phyloP scores from a whole-genome alignment of 1,140 invertebrate species.

The Solen grandis region DNA sequence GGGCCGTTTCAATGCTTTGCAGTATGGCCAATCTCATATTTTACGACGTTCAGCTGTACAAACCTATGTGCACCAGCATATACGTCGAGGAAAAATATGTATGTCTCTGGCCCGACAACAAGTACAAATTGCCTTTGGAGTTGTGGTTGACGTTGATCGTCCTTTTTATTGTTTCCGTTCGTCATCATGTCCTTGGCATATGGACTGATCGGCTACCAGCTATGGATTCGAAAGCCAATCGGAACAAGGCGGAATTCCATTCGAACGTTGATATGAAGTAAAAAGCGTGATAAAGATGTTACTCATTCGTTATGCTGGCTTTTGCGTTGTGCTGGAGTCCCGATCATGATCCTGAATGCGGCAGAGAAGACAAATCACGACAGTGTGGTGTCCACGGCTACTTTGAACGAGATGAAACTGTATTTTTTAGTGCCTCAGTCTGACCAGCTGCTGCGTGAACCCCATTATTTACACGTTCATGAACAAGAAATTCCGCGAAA shows the following conservation, averaged over 20 bases:
- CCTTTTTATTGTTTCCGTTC: constrained; percentile 29
- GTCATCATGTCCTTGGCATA: constrained; percentile 39
- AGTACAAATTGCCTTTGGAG: constrained; percentile 5
- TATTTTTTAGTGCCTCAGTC: constrained; percentile 81
- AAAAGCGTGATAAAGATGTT: constrained; percentile 66
- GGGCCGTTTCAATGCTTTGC: constrained; percentile 90
- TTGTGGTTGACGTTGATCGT: constrained; percentile 38
- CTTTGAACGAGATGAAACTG: constrained; percentile 27
- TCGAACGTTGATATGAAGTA: constrained; percentile 28
- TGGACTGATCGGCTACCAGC: constrained; percentile 28
- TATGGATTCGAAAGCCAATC: constrained; percentile 49
- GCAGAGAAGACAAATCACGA: constrained; percentile 1
- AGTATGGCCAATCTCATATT: constrained; percentile 62
- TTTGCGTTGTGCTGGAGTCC: constrained; percentile 61
- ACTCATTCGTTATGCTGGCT: constrained; percentile 61
- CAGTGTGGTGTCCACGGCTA: background rate
- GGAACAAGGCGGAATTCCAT: constrained; percentile 1
- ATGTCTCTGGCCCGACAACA: constrained; percentile 45
- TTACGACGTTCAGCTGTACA: constrained; percentile 52
- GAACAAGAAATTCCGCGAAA: constrained; percentile 88
- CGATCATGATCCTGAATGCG: constrained; percentile 55
- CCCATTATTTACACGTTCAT: constrained; percentile 93
- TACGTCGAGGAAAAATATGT: constrained; percentile 28
- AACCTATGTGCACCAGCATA: background rate
- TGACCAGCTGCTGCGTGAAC: constrained; percentile 90